Evolutionary conservation across 2,113 vertebrate species (phyloP).

Genomic region (Empidonax alnorum): DNA sequence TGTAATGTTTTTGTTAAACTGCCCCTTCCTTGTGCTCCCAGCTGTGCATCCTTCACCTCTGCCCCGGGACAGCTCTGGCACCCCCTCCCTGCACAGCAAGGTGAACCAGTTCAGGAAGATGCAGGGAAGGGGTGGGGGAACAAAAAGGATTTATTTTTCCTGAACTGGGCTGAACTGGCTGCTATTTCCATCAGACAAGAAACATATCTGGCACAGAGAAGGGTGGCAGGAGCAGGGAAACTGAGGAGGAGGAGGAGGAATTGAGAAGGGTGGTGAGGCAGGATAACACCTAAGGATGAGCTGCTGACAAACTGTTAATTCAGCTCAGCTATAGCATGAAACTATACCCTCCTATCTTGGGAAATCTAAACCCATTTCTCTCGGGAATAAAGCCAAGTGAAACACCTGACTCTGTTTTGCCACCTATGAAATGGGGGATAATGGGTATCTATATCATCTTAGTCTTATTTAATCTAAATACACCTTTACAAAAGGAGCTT

Average conservation of each 20-base stretch:
- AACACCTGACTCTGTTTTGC: neutral
- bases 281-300: constrained; percentile 19
- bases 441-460: neutral
- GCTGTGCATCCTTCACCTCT: neutral
- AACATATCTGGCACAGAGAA: neutral
- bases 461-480: neutral
- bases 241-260: constrained; percentile 50
- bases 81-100: neutral
- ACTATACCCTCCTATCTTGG: neutral
- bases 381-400: neutral
- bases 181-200: neutral
- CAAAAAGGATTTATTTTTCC: neutral
- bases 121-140: neutral
- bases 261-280: neutral
- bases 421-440: neutral
- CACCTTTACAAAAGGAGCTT: neutral
- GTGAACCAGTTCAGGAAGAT: neutral
- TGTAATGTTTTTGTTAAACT: neutral
- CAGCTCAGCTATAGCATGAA: neutral
- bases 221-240: constrained; percentile 5
- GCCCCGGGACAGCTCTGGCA: neutral
- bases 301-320: constrained; percentile 24
- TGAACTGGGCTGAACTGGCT: neutral
- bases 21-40: neutral
- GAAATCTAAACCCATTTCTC: constrained; percentile 33